These are phyloP conservation scores for Eospalax fontanierii DNA, from an alignment of 2,797 vertebrate species.

Conservation along the genomic window DNA sequence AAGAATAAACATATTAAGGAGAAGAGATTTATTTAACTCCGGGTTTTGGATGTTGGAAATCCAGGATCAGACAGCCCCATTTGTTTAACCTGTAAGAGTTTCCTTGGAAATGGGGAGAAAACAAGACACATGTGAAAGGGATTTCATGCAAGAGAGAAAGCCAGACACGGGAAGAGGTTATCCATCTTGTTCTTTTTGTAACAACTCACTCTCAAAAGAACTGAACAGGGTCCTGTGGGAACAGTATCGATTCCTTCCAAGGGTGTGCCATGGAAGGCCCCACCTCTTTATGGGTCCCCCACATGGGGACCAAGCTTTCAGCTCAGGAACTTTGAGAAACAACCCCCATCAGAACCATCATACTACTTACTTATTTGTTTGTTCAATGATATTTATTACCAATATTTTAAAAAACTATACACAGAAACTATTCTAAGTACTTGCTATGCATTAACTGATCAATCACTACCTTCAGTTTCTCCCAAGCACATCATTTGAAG, in stretches of 20 bases:
- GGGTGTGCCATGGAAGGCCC: neutral
- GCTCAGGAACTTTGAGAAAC: neutral
- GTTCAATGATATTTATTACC: neutral
- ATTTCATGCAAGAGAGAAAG: neutral
- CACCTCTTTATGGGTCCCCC: neutral
- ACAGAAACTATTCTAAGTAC: neutral
- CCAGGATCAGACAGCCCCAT: neutral
- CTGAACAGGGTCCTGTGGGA: neutral
- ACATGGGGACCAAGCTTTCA: too few species aligned
- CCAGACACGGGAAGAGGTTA: neutral
- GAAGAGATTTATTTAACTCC: neutral
- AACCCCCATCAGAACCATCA: neutral
- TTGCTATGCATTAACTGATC: neutral
- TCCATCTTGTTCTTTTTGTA: neutral
- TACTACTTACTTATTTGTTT: neutral
- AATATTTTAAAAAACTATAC: neutral
- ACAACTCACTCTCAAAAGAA: neutral
- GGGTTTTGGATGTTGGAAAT: neutral
- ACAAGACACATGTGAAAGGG: neutral
- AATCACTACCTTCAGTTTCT: neutral
- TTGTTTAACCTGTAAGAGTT: neutral
- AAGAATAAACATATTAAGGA: neutral
- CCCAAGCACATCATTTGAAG: slow-evolving; percentile 16
- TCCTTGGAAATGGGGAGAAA: neutral
- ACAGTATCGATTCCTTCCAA: neutral